These are phyloP conservation scores for Galleria mellonella DNA, from an alignment of 1,140 invertebrate species.

Conservation along the genomic window DNA sequence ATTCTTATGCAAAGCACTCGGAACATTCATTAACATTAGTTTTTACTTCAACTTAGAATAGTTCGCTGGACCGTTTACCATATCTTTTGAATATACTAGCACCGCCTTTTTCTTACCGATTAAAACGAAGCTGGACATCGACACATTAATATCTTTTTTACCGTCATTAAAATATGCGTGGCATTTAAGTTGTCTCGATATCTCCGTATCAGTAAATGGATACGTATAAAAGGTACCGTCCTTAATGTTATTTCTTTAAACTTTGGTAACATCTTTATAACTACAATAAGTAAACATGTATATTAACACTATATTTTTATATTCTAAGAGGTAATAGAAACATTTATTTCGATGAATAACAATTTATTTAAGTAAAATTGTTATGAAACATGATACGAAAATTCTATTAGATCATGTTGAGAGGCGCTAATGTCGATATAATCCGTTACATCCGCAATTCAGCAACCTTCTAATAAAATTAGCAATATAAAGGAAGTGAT, in stretches of 20 bases:
- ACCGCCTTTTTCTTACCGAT: constrained; percentile 18
- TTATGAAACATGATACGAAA: constrained; percentile 11
- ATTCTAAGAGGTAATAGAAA: too few relatives aligned
- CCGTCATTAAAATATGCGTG: constrained; percentile 26
- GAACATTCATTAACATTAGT: constrained; percentile 17
- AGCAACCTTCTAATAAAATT: constrained; percentile 48
- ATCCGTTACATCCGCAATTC: constrained; percentile 52
- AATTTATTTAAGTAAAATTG: background rate
- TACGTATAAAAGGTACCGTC: constrained; percentile 16
- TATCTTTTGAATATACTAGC: constrained; percentile 23
- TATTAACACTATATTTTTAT: too few relatives aligned
- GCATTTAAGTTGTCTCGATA: constrained; percentile 20
- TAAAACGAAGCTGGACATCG: constrained; percentile 23
- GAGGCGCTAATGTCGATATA: constrained; percentile 47
- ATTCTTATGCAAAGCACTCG: constrained; percentile 13
- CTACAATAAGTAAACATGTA: constrained; percentile 4
- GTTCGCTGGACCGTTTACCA: constrained; percentile 11
- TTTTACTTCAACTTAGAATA: background rate
- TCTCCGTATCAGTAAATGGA: constrained; percentile 12
- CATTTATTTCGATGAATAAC: too few relatives aligned
- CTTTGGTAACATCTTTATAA: constrained; percentile 5
- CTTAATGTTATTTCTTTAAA: constrained; percentile 8
- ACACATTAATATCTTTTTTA: constrained; percentile 23
- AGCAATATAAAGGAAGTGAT: constrained; percentile 52
- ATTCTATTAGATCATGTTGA: constrained; percentile 9